These are phyloP conservation scores for Plusia festucae DNA, from an alignment of 2,888 invertebrate species.

Conservation along the genomic window DNA sequence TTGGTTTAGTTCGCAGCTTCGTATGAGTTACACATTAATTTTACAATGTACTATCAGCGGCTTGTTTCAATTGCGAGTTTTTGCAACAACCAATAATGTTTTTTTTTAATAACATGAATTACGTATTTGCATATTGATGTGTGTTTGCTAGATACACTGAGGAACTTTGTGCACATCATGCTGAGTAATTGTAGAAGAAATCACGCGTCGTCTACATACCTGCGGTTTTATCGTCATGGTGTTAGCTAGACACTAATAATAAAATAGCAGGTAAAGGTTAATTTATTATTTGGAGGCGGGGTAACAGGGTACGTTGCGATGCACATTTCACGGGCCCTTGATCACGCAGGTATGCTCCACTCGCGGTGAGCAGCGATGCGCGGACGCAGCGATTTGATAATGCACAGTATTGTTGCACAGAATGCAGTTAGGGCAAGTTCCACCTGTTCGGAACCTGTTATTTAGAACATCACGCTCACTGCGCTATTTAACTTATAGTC, in stretches of 20 bases:
- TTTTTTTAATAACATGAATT: conserved; percentile 31
- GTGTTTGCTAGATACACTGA: conserved; percentile 11
- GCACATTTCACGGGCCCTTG: conserved; percentile 83
- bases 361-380: conserved; percentile 74
- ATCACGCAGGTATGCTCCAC: conserved; percentile 74
- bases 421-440: conserved; percentile 69
- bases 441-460: conserved; percentile 74
- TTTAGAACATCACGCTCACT: conserved; percentile 60
- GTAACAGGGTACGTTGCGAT: conserved; percentile 58
- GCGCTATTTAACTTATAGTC: conserved; percentile 52
- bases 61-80: conserved; percentile 27
- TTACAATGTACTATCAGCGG: conserved; percentile 45
- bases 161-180: conserved; percentile 20
- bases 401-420: conserved; percentile 71
- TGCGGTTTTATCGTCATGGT: neutral
- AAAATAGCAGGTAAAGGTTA: conserved; percentile 47
- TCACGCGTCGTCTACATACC: conserved; percentile 13
- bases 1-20: conserved; percentile 27
- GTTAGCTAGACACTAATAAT: conserved; percentile 52
- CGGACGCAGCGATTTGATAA: conserved; percentile 80
- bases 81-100: conserved; percentile 30
- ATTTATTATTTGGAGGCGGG: conserved; percentile 52
- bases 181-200: conserved; percentile 20
- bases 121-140: conserved; percentile 37
- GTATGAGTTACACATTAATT: conserved; percentile 48